Base-by-base conservation (phyloP, 2,797 vertebrate species). In the Ambastaia sidthimunki region DNA sequence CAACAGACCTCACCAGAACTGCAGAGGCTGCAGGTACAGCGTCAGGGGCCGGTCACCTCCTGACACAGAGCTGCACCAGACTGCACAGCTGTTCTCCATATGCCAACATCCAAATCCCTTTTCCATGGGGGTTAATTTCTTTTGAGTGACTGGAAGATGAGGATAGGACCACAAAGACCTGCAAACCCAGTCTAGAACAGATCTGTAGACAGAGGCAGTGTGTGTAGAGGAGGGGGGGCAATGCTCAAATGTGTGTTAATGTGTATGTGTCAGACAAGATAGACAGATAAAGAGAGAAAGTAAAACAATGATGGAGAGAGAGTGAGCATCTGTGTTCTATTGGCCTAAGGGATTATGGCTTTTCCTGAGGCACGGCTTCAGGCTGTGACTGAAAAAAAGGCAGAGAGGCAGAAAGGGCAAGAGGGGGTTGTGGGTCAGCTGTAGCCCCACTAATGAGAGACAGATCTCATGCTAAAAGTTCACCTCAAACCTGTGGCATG, bases 291-390 rank as follows among this genome's bases (percentile, higher is more conserved):
- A 71, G 59, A 44, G 21, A 34, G 7, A 62, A 72, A 70, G 55
- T 16, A 28, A 47, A 6, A 69, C 16, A 67, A 23, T 60, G 55
- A 37, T 41, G 31, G 21, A 62, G 47, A 31, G 37, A 82, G 19
- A 37, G 7, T 52, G 70, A 70, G 81, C 88, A 89, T 89, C 85
- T 89, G 86, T 86, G 80, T 89, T 89, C 88, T 87, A 87, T 87
- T 87, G 87, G 84, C 81, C 67, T 73, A 48, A 62, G 81, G 85
- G 83, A 87, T 89, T 88, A 87, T 79, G 67, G 78, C 79, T 83
- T 87, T 88, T 87, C 85, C 85, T 85, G 85, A 85, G 87, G 87
- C 83, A 71, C 41, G 80, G 85, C 82, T 80, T 78, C 76, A 81
- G 84, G 87, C 80, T 67, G 76, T 74, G 78, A 47, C 48, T 5